These are phyloP conservation scores for Phalanger gymnotis DNA, from an alignment of 2,797 vertebrate genomes.

Conservation along the genomic window DNA sequence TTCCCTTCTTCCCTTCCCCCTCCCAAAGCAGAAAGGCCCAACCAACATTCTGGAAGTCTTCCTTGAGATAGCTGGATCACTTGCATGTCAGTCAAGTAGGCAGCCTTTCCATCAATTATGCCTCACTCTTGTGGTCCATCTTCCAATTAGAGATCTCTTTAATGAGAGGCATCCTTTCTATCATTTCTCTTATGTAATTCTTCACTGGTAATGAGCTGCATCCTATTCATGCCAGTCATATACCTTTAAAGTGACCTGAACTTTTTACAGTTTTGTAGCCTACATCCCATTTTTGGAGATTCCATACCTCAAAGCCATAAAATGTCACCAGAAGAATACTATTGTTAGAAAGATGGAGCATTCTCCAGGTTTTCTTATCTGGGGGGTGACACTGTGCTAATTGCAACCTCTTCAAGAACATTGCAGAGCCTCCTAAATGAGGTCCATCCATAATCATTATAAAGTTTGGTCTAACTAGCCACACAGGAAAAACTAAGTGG, in stretches of 20 bases:
- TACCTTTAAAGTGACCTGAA: background rate
- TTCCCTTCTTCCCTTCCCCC: background rate
- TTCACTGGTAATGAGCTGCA: background rate
- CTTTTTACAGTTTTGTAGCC: background rate
- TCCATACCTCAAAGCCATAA: background rate
- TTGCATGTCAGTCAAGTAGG: background rate
- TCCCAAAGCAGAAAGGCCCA: background rate
- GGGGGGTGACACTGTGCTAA: background rate
- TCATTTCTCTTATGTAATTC: background rate
- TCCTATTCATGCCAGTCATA: background rate
- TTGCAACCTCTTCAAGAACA: background rate
- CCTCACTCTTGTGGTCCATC: background rate
- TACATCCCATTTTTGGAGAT: background rate
- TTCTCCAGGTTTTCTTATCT: background rate
- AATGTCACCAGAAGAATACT: background rate
- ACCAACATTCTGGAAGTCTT: background rate
- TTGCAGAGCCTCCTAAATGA: background rate
- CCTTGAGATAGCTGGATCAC: background rate
- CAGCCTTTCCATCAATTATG: background rate
- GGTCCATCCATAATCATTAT: background rate
- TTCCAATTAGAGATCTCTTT: background rate
- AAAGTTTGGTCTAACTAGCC: background rate
- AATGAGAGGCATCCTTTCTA: background rate
- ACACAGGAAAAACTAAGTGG: background rate
- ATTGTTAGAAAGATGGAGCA: background rate